Percentiles rank a stretch among this genome's conserved stretches.
phyloP scores from a whole-genome alignment of 2,113 vertebrate genomes.

The human region DNA sequence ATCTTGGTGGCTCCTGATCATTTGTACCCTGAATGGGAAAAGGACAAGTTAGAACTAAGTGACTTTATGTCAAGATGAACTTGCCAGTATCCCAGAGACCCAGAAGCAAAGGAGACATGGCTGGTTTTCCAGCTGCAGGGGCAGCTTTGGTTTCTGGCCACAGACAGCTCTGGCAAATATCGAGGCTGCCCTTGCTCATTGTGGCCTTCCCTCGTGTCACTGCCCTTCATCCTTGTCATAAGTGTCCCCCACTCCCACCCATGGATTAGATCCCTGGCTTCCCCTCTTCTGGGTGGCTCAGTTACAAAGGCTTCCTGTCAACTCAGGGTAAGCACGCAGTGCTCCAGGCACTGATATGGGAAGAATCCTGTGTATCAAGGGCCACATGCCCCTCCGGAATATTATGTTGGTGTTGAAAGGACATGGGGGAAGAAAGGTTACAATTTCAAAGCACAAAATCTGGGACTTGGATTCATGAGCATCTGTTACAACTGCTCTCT shows the following conservation, averaged over 20 bases:
- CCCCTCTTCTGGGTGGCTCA: background rate
- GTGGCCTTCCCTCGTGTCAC: background rate
- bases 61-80: background rate
- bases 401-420: background rate
- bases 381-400: background rate
- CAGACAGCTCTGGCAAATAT: background rate
- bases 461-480: background rate
- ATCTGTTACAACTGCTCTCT: background rate
- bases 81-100: background rate
- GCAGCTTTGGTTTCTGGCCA: background rate
- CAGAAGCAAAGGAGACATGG: background rate
- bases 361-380: background rate
- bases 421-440: background rate
- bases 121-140: background rate
- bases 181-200: rapidly evolving
- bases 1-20: background rate
- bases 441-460: constrained; percentile 53
- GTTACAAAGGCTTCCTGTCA: background rate
- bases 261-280: background rate
- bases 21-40: background rate
- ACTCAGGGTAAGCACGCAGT: background rate
- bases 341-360: background rate
- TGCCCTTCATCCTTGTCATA: background rate
- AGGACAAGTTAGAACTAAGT: background rate
- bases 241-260: background rate